phyloP scores from a whole-genome alignment of 2,888 invertebrate genomes.

The Cheilosia scutellata region DNA sequence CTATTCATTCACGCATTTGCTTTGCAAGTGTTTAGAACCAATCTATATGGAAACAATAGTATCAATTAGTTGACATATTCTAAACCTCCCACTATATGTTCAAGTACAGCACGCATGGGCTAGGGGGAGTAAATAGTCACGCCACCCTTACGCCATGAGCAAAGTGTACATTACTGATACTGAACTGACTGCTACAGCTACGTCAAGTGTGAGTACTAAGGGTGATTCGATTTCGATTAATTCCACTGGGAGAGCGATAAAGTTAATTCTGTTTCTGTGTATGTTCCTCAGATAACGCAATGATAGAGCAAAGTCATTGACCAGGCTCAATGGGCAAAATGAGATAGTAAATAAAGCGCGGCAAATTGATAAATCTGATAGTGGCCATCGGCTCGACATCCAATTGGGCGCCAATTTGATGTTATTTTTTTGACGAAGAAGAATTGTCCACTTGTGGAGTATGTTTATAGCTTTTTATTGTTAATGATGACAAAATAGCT shows the following conservation, averaged over 20 bases:
- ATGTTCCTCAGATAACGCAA: slow-evolving; percentile 45
- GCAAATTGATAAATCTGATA: slow-evolving; percentile 33
- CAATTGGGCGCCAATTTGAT: not conserved
- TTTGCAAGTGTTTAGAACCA: slow-evolving; percentile 13
- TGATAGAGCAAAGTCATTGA: slow-evolving; percentile 58
- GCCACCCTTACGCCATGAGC: slow-evolving; percentile 38
- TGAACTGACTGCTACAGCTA: not conserved
- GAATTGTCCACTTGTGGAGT: not conserved
- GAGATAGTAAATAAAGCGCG: slow-evolving; percentile 35
- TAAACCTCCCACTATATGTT: slow-evolving; percentile 4
- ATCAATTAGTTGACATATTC: slow-evolving; percentile 55
- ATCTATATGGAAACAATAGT: slow-evolving; percentile 41
- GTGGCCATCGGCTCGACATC: not conserved
- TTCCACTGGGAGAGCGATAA: not conserved
- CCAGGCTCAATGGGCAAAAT: slow-evolving; percentile 44
- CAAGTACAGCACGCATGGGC: not conserved
- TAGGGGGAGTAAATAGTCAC: slow-evolving; percentile 31
- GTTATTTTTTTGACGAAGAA: not conserved
- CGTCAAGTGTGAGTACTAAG: slow-evolving; percentile 14
- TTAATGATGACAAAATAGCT: not conserved
- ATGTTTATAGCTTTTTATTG: not conserved
- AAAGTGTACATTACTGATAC: not conserved
- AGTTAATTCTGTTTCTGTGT: not conserved
- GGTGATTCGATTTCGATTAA: slow-evolving; percentile 13
- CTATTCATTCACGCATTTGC: not conserved